Conservation (phyloP, 2,888 invertebrate species). For the Teinopalpus imperialis region DNA sequence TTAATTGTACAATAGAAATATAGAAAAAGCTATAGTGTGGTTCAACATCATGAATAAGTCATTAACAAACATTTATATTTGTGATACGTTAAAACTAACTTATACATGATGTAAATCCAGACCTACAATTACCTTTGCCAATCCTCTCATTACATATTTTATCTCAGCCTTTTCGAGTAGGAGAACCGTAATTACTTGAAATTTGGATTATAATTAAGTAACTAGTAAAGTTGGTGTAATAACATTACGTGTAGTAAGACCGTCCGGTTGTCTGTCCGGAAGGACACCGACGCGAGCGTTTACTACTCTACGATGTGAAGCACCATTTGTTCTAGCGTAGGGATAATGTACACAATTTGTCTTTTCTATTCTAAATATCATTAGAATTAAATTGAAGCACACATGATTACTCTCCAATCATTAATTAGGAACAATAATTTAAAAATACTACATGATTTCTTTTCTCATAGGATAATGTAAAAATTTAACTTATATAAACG, state of each 20-base stretch:
- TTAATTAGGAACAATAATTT: conserved; percentile 79
- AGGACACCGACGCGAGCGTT: conserved; percentile 38
- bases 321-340: conserved; percentile 82
- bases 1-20: conserved; percentile 71
- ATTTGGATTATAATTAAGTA: conserved; percentile 74
- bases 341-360: conserved; percentile 79
- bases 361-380: conserved; percentile 71
- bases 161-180: conserved; percentile 81
- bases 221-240: conserved; percentile 74
- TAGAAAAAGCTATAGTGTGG: conserved; percentile 74
- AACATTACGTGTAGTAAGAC: conserved; percentile 53
- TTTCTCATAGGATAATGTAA: conserved; percentile 67
- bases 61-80: conserved; percentile 36
- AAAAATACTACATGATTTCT: conserved; percentile 70
- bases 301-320: conserved; percentile 76
- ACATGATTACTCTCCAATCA: conserved; percentile 67
- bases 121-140: conserved; percentile 65
- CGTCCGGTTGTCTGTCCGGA: conserved; percentile 38
- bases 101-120: conserved; percentile 54
- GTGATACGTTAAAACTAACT: conserved; percentile 36
- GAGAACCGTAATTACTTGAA: conserved; percentile 73
- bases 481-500: conserved; percentile 51
- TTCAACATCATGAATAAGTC: conserved; percentile 60
- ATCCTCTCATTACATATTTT: conserved; percentile 69
- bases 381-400: conserved; percentile 69